phyloP scores from a whole-genome alignment of 2,113 vertebrate genomes.

The Stomatorhinus ivindoensis region DNA sequence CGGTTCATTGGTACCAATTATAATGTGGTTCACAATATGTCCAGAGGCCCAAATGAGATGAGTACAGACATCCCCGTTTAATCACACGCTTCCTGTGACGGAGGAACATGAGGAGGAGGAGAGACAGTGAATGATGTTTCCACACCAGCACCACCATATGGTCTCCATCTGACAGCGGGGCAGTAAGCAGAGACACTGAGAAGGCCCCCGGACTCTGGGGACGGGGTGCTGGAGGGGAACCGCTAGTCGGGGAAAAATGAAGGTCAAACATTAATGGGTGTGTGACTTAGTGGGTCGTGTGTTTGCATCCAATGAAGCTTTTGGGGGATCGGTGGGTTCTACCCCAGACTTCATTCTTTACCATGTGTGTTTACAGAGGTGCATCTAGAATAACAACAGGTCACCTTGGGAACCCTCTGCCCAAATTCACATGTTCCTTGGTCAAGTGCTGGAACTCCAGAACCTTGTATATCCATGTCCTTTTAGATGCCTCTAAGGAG shows the following conservation, averaged over 20 bases:
- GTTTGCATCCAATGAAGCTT: neutral
- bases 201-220: neutral
- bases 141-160: neutral
- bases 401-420: neutral
- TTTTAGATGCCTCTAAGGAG: neutral
- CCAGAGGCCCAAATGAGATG: neutral
- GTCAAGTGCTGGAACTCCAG: neutral
- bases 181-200: neutral
- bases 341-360: neutral
- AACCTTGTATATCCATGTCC: neutral
- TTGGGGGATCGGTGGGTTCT: neutral
- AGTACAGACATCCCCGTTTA: neutral
- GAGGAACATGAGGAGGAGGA: neutral
- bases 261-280: neutral
- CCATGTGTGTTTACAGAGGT: neutral
- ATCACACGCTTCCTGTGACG: neutral
- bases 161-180: neutral
- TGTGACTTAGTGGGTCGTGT: neutral
- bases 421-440: neutral
- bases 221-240: neutral
- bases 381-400: neutral
- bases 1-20: neutral
- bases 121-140: neutral
- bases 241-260: neutral
- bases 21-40: neutral